Conservation (phyloP, 2,113 vertebrate species). For the Chloropsis hardwickii region DNA sequence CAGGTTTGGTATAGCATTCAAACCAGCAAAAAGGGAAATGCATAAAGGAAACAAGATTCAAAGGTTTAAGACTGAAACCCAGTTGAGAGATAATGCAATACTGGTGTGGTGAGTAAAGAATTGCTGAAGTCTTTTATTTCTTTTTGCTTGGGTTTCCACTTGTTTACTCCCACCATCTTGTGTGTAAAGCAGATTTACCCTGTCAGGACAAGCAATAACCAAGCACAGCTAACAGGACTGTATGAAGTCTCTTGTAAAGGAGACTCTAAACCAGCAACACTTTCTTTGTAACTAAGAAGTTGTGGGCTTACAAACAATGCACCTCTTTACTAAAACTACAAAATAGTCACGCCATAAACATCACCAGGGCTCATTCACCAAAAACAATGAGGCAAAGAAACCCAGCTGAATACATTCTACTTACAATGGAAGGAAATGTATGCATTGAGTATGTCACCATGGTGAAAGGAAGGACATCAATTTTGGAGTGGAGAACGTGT, state of each 20-base stretch:
- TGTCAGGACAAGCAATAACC: background rate
- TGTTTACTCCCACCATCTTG: background rate
- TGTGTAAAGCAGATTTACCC: background rate
- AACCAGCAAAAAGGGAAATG: background rate
- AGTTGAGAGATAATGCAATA: background rate
- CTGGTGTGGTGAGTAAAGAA: background rate
- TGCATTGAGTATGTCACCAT: background rate
- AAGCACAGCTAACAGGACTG: background rate
- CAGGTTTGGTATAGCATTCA: background rate
- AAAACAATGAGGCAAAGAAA: background rate
- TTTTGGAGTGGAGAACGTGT: background rate
- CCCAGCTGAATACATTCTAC: background rate
- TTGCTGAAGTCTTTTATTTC: fast-evolving
- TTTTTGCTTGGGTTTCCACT: background rate
- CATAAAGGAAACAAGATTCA: background rate
- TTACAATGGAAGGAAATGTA: background rate
- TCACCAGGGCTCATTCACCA: background rate
- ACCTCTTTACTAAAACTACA: background rate
- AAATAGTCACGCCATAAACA: background rate
- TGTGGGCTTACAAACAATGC: background rate
- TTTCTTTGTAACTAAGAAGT: background rate
- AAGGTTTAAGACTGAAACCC: background rate
- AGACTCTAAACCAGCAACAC: background rate
- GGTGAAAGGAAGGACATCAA: background rate
- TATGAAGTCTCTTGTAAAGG: background rate